Conservation (phyloP, 1,140 invertebrate species). For the Galendromus occidentalis region DNA sequence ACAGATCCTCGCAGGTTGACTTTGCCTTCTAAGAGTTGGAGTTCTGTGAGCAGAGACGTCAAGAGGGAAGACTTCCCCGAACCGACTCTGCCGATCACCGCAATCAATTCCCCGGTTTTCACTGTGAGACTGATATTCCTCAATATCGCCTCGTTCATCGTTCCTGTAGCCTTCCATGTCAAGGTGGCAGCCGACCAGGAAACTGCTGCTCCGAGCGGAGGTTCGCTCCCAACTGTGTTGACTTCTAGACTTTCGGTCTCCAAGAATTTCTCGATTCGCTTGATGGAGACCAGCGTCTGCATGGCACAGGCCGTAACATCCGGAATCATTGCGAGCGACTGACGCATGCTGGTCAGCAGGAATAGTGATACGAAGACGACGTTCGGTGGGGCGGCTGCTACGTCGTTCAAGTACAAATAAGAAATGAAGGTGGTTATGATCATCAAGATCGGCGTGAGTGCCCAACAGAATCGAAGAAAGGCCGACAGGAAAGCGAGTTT, state of each 20-base stretch:
- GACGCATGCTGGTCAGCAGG: constrained; percentile 37
- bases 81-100: constrained; percentile 31
- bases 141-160: background rate
- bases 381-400: constrained; percentile 34
- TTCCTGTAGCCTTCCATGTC: constrained; percentile 10
- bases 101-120: constrained; percentile 21
- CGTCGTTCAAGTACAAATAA: constrained; percentile 30
- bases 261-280: constrained; percentile 25
- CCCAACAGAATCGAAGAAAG: constrained; percentile 22
- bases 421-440: constrained; percentile 27
- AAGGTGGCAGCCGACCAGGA: constrained; percentile 17
- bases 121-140: constrained; percentile 12
- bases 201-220: constrained; percentile 11
- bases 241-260: constrained; percentile 26
- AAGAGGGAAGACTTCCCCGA: constrained; percentile 56
- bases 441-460: constrained; percentile 24
- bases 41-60: constrained; percentile 49
- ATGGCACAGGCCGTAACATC: background rate
- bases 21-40: constrained; percentile 38
- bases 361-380: constrained; percentile 41
- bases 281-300: constrained; percentile 24
- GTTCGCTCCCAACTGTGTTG: constrained; percentile 19
- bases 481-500: constrained; percentile 32
- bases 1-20: constrained; percentile 21
- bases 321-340: constrained; percentile 34